Percentiles rank a stretch among this genome's conserved stretches.
Conservation (phyloP, 2,113 vertebrate genomes). For the Gadus chalcogrammus region DNA sequence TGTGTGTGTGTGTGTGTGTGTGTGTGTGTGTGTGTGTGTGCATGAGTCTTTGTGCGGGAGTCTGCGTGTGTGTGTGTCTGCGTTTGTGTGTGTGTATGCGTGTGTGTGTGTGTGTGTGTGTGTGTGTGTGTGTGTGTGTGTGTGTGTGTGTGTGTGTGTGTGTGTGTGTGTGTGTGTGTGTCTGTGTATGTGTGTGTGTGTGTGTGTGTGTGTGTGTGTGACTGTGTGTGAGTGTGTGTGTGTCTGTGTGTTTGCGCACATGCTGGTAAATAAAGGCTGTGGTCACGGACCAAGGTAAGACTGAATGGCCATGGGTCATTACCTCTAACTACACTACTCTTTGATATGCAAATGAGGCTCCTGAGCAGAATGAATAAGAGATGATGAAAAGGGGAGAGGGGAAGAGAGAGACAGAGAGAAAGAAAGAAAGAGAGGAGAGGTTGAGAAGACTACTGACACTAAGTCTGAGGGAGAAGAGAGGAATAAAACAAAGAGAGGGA, state of each 20-base stretch:
- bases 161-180: neutral
- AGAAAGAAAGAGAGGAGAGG: neutral
- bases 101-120: neutral
- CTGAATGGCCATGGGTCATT: conserved; percentile 7
- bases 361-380: neutral
- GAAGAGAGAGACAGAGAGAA: neutral
- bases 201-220: conserved; percentile 7
- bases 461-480: no score
- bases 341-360: conserved; percentile 1
- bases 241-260: conserved; percentile 1
- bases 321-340: neutral
- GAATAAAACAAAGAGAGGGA: no score
- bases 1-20: neutral
- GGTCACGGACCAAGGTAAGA: neutral
- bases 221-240: neutral
- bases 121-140: neutral
- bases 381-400: neutral
- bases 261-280: conserved; percentile 27
- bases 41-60: no score
- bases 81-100: neutral
- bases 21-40: neutral
- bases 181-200: neutral
- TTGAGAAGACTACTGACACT: no score
- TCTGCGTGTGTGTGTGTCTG: neutral
- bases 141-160: neutral